Percentiles rank a stretch among this genome's conserved stretches.
phyloP scores from a whole-genome alignment of 2,797 vertebrate genomes.

The Enteromius radiatus region DNA sequence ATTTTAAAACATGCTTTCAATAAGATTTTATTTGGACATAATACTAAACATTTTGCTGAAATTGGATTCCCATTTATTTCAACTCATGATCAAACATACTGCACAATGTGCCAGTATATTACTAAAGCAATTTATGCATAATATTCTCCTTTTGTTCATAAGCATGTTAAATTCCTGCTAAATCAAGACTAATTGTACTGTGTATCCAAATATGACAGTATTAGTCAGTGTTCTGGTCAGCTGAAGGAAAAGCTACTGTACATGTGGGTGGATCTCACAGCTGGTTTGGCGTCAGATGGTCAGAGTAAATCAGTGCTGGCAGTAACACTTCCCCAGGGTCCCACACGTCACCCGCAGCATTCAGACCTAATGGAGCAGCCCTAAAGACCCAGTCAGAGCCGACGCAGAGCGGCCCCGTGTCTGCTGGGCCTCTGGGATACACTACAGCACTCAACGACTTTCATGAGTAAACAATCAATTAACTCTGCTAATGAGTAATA shows the following conservation, averaged over 20 bases:
- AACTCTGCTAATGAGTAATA: conserved; percentile 69
- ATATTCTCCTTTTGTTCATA: background rate
- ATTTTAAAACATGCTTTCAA: background rate
- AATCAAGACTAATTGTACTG: background rate
- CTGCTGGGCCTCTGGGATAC: conserved; percentile 39
- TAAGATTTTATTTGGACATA: background rate
- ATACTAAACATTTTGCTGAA: background rate
- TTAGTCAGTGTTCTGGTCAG: background rate
- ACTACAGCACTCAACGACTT: conserved; percentile 63
- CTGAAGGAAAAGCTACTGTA: conserved; percentile 4
- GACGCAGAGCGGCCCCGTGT: conserved; percentile 2
- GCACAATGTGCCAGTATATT: background rate
- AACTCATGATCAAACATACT: background rate
- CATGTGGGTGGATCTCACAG: conserved; percentile 13
- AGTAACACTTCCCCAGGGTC: conserved; percentile 90
- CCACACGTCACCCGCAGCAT: conserved; percentile 89
- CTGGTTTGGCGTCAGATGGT: conserved; percentile 81
- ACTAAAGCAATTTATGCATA: background rate
- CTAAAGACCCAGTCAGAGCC: conserved; percentile 35
- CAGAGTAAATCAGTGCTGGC: conserved; percentile 90
- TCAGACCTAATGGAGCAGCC: conserved; percentile 91
- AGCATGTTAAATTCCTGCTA: background rate
- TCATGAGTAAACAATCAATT: conserved; percentile 73
- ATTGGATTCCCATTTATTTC: background rate
- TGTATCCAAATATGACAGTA: background rate